Evolutionary conservation across 2,888 invertebrate genomes (phyloP).

Genomic region (Tenthredo livida): DNA sequence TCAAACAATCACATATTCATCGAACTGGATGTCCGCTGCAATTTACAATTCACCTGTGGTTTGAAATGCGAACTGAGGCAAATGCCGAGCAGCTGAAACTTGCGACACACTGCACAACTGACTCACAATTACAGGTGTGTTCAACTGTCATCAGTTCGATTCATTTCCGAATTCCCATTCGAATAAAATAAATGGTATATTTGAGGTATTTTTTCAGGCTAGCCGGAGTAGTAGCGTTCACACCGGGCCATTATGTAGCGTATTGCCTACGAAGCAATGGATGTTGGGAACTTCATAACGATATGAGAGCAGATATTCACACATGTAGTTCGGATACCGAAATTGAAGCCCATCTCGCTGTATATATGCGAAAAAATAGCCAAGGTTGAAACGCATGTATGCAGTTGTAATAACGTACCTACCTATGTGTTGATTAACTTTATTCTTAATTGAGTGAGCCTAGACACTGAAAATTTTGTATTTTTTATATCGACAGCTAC

Average conservation of each 20-base stretch:
- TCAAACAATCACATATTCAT: slow-evolving; percentile 19
- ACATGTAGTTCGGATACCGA: slow-evolving; percentile 10
- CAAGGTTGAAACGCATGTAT: not conserved
- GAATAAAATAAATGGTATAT: not conserved
- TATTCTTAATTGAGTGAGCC: not conserved
- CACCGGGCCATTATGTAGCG: slow-evolving; percentile 10
- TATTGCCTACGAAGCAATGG: slow-evolving; percentile 19
- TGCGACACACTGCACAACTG: not conserved
- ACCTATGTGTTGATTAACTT: not conserved
- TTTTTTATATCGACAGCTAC: no score
- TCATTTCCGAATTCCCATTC: slow-evolving; percentile 7
- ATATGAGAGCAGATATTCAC: not conserved
- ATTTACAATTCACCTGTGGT: slow-evolving; percentile 5
- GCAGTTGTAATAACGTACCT: not conserved
- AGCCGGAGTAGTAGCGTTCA: slow-evolving; percentile 14
- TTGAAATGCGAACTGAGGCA: slow-evolving; percentile 29
- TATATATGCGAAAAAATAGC: slow-evolving; percentile 4
- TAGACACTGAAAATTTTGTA: not conserved
- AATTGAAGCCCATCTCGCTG: slow-evolving; percentile 28
- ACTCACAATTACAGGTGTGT: slow-evolving; percentile 25
- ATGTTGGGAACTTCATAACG: slow-evolving; percentile 13
- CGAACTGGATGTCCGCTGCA: slow-evolving; percentile 12
- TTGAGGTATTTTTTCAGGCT: slow-evolving; percentile 10
- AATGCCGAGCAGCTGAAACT: not conserved
- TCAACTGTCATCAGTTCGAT: not conserved